Conservation (phyloP, 1,140 invertebrate genomes). For the Glossosoma conforme region DNA sequence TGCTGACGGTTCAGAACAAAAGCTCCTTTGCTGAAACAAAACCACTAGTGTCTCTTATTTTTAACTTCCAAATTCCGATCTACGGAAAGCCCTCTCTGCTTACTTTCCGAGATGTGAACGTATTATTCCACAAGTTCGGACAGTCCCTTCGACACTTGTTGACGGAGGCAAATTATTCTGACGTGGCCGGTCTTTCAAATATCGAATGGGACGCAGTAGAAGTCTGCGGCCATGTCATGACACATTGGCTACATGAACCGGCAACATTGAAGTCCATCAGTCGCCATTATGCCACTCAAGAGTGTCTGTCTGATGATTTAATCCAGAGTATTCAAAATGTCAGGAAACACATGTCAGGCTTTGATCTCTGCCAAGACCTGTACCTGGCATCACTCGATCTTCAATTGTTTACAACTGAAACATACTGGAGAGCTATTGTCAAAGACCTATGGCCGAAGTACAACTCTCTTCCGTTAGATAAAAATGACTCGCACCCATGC, state of each 20-base stretch:
- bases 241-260: slow-evolving; percentile 73
- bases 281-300: slow-evolving; percentile 67
- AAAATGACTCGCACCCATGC: slow-evolving; percentile 73
- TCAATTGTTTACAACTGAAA: slow-evolving; percentile 69
- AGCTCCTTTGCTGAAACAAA: slow-evolving; percentile 56
- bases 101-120: slow-evolving; percentile 67
- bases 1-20: slow-evolving; percentile 62
- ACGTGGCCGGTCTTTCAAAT: slow-evolving; percentile 77
- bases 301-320: slow-evolving; percentile 61
- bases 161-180: slow-evolving; percentile 72
- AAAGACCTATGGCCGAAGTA: slow-evolving; percentile 72
- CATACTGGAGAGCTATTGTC: slow-evolving; percentile 77
- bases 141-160: slow-evolving; percentile 76
- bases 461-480: slow-evolving; percentile 65
- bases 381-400: slow-evolving; percentile 83
- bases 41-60: slow-evolving; percentile 74
- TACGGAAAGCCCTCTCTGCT: slow-evolving; percentile 65
- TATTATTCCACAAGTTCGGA: slow-evolving; percentile 82
- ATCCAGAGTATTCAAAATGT: slow-evolving; percentile 60
- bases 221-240: slow-evolving; percentile 75
- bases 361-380: slow-evolving; percentile 73
- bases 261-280: slow-evolving; percentile 64
- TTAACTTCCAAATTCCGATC: slow-evolving; percentile 68
- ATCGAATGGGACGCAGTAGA: slow-evolving; percentile 88
- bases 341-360: slow-evolving; percentile 70